These are phyloP conservation scores for Drosophila chauvacae DNA, from an alignment of 1,140 invertebrate species.

Conservation along the genomic window DNA sequence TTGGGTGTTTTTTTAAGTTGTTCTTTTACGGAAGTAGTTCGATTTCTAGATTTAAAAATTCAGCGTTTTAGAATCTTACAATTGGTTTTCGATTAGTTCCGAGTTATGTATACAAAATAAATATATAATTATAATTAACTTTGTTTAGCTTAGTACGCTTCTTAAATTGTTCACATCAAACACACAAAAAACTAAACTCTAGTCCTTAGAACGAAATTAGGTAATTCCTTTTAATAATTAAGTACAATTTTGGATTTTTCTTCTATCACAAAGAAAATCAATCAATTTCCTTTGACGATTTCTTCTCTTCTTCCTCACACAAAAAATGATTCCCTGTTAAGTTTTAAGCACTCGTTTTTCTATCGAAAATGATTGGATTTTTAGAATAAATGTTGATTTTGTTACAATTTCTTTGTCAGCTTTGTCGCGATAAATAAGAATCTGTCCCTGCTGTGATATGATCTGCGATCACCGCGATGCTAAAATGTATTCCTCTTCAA, in stretches of 20 bases:
- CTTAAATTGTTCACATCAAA: conserved; percentile 32
- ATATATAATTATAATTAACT: conserved; percentile 38
- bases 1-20: conserved; percentile 21
- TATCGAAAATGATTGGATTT: conserved; percentile 26
- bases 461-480: conserved; percentile 37
- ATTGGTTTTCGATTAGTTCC: conserved; percentile 14
- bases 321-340: conserved; percentile 41
- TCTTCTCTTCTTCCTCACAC: neutral
- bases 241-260: conserved; percentile 66
- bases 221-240: conserved; percentile 44
- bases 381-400: conserved; percentile 28
- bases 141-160: conserved; percentile 22
- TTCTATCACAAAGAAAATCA: conserved; percentile 59
- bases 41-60: conserved; percentile 51
- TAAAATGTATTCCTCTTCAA: conserved; percentile 16
- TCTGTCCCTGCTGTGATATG: conserved; percentile 37
- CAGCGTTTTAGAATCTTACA: conserved; percentile 46
- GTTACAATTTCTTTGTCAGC: conserved; percentile 18
- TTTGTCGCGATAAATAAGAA: conserved; percentile 31
- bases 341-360: conserved; percentile 36
- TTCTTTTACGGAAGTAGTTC: conserved; percentile 36
- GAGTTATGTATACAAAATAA: conserved; percentile 37
- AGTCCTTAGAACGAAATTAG: conserved; percentile 51
- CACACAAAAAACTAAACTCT: conserved; percentile 22
- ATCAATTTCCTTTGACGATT: conserved; percentile 31